Base-by-base conservation (phyloP, 1,140 invertebrate species). In the Pissodes strobi region DNA sequence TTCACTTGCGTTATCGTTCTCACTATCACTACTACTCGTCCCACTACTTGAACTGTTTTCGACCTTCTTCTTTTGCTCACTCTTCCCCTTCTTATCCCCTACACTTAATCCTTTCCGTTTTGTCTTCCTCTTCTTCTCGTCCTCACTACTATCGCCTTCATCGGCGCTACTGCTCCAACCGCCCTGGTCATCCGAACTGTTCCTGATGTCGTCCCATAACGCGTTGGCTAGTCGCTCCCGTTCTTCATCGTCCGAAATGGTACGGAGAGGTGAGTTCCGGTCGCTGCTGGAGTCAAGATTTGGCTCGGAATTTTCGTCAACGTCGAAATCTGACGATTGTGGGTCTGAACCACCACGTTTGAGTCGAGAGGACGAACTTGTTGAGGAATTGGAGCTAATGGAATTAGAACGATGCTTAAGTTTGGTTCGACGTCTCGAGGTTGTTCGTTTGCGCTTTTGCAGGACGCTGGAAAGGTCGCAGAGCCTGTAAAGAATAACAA, bases 201-300 rank as follows among this genome's bases (percentile, higher is more conserved):
- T 60, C 13, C 6, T 49, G 30, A 60, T 60, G 19, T 60, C 21
- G 9, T 60, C 57, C 34, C 25, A 39, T 1, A 60, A 17, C 1
- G 27, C 12, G 2, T n/a, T 43, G 18, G 45, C 43, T 17, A 45
- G 17, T 6, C 12, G n/a, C n/a, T 19, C 43, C 12, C 22, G 27
- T 25, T 48, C 43, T n/a, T 58, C 23, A 5, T 58, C 22, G 18
- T 12, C 8, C 1, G 15, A 6, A 10, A 10, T 10, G 5, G 5
- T 4, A 8, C 12, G 27, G 23, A 3, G 18, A 45, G 10, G 13
- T 8, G 18, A 12, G 15, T 12, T 10, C 4, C 9, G 5, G 8
- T 39, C 8, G 18, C 17, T 12, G 5, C 13, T 19, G 0, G 27
- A 34, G 5, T 37, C 13, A 37, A n/a, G n/a, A n/a, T n/a, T n/a